These are phyloP conservation scores for Rhagoletis pomonella DNA, from an alignment of 1,140 invertebrate genomes.

Conservation along the genomic window DNA sequence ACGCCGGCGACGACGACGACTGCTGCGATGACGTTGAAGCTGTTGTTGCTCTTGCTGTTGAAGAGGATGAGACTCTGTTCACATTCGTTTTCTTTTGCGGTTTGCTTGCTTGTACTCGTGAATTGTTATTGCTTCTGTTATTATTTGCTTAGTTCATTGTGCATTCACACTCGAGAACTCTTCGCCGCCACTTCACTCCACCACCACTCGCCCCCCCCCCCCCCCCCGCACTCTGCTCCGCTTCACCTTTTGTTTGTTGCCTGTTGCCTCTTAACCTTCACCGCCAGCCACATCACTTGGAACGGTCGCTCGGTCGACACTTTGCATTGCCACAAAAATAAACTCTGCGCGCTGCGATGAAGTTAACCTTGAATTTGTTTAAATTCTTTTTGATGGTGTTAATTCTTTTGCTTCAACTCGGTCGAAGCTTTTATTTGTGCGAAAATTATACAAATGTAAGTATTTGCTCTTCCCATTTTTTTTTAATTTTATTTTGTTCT, in stretches of 20 bases:
- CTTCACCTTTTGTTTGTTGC: neutral
- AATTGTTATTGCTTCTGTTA: neutral
- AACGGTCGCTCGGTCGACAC: neutral
- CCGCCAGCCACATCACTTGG: neutral
- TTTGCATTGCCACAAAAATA: neutral
- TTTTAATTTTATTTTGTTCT: neutral
- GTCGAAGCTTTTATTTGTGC: neutral
- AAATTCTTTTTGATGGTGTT: slow-evolving; percentile 47
- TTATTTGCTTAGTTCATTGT: slow-evolving; percentile 17
- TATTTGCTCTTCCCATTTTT: neutral
- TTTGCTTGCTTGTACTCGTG: neutral
- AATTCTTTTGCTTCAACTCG: slow-evolving; percentile 37
- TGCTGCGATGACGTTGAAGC: slow-evolving; percentile 27
- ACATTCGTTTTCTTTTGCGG: neutral
- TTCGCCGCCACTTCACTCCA: neutral
- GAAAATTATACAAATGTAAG: too few relatives aligned
- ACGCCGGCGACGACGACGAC: neutral
- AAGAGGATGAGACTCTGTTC: neutral
- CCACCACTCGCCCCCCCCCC: too few relatives aligned
- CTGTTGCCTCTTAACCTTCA: neutral
- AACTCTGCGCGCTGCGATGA: slow-evolving; percentile 1
- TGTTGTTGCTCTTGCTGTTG: neutral
- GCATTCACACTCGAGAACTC: slow-evolving; percentile 30
- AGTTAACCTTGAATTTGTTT: slow-evolving; percentile 51
- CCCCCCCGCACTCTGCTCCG: neutral